These are phyloP conservation scores for Cebus imitator DNA, from an alignment of 2,113 vertebrate genomes.

Conservation along the genomic window DNA sequence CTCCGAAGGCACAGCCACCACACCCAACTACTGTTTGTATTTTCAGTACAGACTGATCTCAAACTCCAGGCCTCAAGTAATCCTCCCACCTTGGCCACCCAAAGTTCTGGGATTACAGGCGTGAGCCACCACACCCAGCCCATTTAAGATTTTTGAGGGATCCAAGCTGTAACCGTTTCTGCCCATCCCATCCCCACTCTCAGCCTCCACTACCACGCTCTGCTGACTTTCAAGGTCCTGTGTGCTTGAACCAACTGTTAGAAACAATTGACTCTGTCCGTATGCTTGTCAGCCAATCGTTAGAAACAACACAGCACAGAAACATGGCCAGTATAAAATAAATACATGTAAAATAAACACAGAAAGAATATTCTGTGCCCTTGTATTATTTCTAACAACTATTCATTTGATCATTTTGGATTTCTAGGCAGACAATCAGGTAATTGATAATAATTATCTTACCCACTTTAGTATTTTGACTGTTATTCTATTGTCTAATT, in stretches of 20 bases:
- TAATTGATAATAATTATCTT: background rate
- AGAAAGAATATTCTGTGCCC: background rate
- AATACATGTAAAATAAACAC: background rate
- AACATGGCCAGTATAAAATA: background rate
- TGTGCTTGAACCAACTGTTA: background rate
- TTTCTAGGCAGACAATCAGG: slow-evolving; percentile 2
- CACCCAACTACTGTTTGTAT: too few species aligned
- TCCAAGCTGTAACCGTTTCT: background rate
- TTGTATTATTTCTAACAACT: background rate
- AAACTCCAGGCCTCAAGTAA: too few species aligned
- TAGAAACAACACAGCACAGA: background rate
- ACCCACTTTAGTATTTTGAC: background rate
- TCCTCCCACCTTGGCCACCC: too few species aligned
- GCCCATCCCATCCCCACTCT: background rate
- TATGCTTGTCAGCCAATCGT: background rate
- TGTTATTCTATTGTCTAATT: background rate
- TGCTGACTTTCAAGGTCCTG: background rate
- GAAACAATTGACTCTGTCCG: too few species aligned
- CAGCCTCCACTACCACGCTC: background rate
- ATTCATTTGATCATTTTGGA: slow-evolving; percentile 31
- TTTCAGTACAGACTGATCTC: too few species aligned
- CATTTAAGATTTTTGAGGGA: background rate
- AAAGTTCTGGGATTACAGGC: too few species aligned
- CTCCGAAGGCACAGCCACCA: too few species aligned
- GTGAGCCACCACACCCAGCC: too few species aligned